Base-by-base conservation (phyloP, 2,113 vertebrate genomes). In the Menura novaehollandiae region DNA sequence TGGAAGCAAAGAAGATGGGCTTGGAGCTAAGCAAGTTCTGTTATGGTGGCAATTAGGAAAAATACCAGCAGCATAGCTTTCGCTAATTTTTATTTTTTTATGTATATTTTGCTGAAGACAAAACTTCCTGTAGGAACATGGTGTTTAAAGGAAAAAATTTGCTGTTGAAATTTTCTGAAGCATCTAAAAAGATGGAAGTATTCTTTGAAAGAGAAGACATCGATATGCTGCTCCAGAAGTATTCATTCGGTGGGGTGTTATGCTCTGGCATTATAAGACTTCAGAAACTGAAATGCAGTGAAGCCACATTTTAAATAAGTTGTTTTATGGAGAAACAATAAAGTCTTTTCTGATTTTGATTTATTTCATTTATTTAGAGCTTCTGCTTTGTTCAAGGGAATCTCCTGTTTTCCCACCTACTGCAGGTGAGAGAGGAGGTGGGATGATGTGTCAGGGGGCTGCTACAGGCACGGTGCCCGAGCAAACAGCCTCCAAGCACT, bases 381-480 rank as follows among this genome's bases (percentile, higher is more conserved):
- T 63, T 71, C 44, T 81, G 16, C 49, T 55, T 91, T 89, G 26
- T 24, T 80, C 26, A 24, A 33, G 60, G 30, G 55, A 51, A 62
- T 15, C 11, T 69, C 13, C 51, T 62, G 18, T 49, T 76, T 41
- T 96, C n/a, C 32, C 14, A 49, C 32, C 41, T 55, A 22, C 10
- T 58, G 46, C 26, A 58, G 20, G 28, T 30, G 32, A 89, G 64
- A 81, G 46, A 35, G 13, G n/a, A 76, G 72, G 24, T 44, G 43
- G 69, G 37, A 66, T 2, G 4, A 32, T 3, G 9, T 47, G 47
- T 12, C 20, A 44, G n/a, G 60, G 5, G 2, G 41, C 41, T 6
- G 2, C 69, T 9, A 6, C 0, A 2, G n/a, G n/a, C 44, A 79
- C 1, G 0, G 44, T 51, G n/a, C 22, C 32, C 0, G 0, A 67